phyloP scores from a whole-genome alignment of 35 echinoderm and acorn worm genomes.

The Acanthaster planci region DNA sequence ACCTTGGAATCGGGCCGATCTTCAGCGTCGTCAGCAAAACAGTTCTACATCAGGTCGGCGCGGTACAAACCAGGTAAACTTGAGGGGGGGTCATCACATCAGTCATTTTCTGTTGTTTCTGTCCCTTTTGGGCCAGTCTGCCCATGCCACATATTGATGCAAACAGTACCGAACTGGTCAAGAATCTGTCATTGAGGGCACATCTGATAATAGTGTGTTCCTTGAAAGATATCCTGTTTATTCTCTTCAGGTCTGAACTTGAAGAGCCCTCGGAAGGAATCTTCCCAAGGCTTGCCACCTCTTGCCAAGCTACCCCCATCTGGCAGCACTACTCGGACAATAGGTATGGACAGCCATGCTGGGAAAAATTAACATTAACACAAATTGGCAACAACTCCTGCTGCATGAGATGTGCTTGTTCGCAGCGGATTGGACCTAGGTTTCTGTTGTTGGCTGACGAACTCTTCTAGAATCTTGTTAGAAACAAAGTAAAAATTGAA shows the following conservation, averaged over 20 bases:
- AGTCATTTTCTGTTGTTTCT: background rate
- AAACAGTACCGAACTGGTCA: background rate
- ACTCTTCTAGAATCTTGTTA: no score
- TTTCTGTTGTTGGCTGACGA: no score
- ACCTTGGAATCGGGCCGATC: constrained; percentile 82
- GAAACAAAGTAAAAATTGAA: no score
- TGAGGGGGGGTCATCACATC: no score
- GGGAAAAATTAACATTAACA: background rate
- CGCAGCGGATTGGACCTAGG: no score
- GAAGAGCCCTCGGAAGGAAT: constrained; percentile 91
- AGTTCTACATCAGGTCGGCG: constrained; percentile 77
- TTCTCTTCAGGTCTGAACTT: constrained; percentile 70
- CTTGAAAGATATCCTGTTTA: background rate
- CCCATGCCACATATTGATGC: background rate
- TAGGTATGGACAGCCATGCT: background rate
- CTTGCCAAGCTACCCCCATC: background rate
- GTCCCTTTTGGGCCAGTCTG: background rate
- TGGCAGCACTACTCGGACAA: background rate
- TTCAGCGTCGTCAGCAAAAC: constrained; percentile 83
- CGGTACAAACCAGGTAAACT: constrained; percentile 86
- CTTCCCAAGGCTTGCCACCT: constrained; percentile 19
- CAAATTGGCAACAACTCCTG: no score
- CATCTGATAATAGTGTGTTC: no score
- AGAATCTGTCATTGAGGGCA: background rate
- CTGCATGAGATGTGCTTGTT: no score